Evolutionary conservation across 2,113 vertebrate genomes (phyloP).

Genomic region (Mixornis gularis): DNA sequence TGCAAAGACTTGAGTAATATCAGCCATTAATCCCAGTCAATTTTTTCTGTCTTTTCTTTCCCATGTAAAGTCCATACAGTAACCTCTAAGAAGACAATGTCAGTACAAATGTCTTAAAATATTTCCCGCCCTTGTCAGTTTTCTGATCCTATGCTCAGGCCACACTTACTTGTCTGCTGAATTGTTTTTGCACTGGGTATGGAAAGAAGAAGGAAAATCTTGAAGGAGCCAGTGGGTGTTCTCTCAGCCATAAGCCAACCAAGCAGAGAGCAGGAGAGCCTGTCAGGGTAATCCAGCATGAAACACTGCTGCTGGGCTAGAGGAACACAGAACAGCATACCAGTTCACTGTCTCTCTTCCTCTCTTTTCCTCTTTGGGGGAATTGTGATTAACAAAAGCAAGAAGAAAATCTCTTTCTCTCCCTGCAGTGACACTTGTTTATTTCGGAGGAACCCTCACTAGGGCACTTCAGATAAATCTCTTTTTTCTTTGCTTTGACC

Average conservation of each 20-base stretch:
- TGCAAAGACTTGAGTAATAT: background rate
- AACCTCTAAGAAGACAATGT: background rate
- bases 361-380: background rate
- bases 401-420: background rate
- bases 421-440: background rate
- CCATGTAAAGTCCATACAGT: background rate
- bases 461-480: background rate
- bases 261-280: background rate
- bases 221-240: background rate
- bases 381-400: background rate
- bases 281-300: accelerated
- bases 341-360: background rate
- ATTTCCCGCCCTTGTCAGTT: background rate
- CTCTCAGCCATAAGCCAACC: background rate
- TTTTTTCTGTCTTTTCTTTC: background rate
- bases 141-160: background rate
- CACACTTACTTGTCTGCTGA: background rate
- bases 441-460: background rate
- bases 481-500: background rate
- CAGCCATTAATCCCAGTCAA: background rate
- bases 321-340: background rate
- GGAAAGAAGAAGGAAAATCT: background rate
- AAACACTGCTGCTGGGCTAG: background rate
- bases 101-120: background rate
- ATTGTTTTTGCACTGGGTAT: background rate